These are phyloP conservation scores for Apteryx mantelli DNA, from an alignment of 2,113 vertebrate genomes.

Conservation along the genomic window DNA sequence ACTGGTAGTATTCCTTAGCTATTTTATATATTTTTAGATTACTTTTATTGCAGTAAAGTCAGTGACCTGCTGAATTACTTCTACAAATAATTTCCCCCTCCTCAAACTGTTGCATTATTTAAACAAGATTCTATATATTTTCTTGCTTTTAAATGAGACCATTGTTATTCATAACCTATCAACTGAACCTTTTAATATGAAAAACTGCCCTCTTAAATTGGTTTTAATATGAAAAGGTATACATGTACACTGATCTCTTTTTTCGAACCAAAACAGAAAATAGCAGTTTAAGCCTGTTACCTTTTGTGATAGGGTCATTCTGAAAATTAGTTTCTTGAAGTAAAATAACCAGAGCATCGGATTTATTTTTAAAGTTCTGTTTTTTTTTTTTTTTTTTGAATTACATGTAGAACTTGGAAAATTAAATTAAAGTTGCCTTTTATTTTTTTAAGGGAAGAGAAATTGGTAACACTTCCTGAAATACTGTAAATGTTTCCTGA, in stretches of 20 bases:
- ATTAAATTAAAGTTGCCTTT: background rate
- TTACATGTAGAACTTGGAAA: background rate
- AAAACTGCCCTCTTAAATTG: background rate
- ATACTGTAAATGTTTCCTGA: background rate
- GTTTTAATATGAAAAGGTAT: background rate
- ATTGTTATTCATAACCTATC: background rate
- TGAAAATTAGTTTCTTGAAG: background rate
- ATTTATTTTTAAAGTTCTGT: background rate
- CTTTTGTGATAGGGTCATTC: background rate
- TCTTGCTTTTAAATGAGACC: background rate
- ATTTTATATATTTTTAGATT: background rate
- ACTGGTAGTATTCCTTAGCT: background rate
- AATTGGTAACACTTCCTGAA: background rate
- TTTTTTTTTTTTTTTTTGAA: background rate
- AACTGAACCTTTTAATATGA: background rate
- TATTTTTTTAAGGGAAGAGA: no score
- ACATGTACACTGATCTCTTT: background rate
- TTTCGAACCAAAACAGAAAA: background rate
- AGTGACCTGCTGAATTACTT: background rate
- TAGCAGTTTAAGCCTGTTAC: background rate
- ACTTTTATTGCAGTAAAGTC: background rate
- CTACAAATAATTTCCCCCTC: background rate
- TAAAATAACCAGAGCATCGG: background rate
- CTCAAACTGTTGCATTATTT: background rate
- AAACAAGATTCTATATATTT: background rate